A percentile compares a stretch with the other conserved stretches of the same genome.
These are phyloP conservation scores for Endotricha flammealis DNA, from an alignment of 2,888 invertebrate genomes.

Conservation along the genomic window DNA sequence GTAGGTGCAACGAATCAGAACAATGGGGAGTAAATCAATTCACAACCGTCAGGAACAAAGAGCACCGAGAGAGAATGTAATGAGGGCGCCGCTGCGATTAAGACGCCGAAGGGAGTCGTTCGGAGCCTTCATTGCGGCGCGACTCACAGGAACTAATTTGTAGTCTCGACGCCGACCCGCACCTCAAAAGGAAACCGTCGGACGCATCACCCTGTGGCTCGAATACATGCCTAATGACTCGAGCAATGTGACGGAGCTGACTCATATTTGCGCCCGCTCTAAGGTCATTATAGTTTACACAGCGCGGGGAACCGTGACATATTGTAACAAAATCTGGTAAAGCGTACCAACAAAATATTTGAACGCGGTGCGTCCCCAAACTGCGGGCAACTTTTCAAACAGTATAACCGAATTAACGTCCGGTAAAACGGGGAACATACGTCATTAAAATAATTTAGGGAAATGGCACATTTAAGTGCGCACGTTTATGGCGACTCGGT, in stretches of 20 bases:
- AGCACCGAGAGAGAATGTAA: conserved; percentile 37
- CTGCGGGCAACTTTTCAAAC: conserved; percentile 37
- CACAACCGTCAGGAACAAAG: conserved; percentile 49
- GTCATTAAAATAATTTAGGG: conserved; percentile 68
- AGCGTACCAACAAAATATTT: conserved; percentile 31
- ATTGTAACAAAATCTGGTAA: conserved; percentile 30
- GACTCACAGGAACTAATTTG: conserved; percentile 53
- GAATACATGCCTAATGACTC: conserved; percentile 46
- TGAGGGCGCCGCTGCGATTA: conserved; percentile 47
- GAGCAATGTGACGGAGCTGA: conserved; percentile 32
- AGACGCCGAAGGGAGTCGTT: conserved; percentile 48
- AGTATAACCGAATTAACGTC: conserved; percentile 53
- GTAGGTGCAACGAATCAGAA: conserved; percentile 33
- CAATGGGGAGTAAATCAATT: conserved; percentile 68
- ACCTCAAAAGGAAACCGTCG: conserved; percentile 48
- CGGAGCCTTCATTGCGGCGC: conserved; percentile 38
- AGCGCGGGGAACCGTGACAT: conserved; percentile 28
- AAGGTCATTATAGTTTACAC: conserved; percentile 21
- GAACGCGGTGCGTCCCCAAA: conserved; percentile 34
- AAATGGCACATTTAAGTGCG: conserved; percentile 64
- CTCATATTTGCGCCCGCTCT: conserved; percentile 25
- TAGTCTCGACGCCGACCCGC: conserved; percentile 41
- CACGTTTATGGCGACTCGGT: conserved; percentile 54
- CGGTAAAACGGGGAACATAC: conserved; percentile 52
- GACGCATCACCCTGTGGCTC: conserved; percentile 32